phyloP scores from a whole-genome alignment of 2,888 invertebrate genomes.

The Caenorhabditis wallacei region DNA sequence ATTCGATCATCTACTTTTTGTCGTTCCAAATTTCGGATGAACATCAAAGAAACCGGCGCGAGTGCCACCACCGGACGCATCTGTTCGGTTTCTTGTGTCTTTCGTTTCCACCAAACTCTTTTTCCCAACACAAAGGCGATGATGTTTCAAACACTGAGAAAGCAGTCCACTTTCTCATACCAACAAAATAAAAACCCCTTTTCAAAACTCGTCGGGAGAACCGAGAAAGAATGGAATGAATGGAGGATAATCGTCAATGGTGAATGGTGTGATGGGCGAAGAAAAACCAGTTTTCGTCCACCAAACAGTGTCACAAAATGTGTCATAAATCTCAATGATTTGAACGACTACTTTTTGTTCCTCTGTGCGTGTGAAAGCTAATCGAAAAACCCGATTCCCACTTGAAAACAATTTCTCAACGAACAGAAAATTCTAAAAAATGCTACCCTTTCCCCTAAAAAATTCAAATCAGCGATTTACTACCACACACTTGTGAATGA shows the following conservation, averaged over 20 bases:
- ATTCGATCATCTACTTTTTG: constrained; percentile 38
- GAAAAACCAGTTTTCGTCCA: constrained; percentile 47
- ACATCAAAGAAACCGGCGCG: constrained; percentile 42
- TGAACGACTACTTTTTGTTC: constrained; percentile 58
- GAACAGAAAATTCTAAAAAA: no score
- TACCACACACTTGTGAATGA: constrained; percentile 16
- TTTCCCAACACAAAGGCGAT: constrained; percentile 28
- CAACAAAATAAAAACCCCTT: constrained; percentile 20
- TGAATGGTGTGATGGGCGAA: constrained; percentile 52
- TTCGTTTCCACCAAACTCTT: constrained; percentile 32
- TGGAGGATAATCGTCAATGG: constrained; percentile 24
- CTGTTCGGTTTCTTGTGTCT: constrained; percentile 30
- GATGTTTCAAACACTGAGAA: constrained; percentile 6
- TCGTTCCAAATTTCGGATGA: constrained; percentile 17
- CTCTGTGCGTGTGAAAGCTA: constrained; percentile 23
- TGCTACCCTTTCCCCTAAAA: no score
- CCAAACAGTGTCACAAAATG: constrained; percentile 56
- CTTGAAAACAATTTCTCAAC: neutral
- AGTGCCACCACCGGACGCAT: constrained; percentile 14
- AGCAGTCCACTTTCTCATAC: constrained; percentile 22
- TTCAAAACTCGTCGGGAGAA: constrained; percentile 2
- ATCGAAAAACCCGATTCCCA: constrained; percentile 18
- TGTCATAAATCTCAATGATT: constrained; percentile 64
- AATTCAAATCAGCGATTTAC: constrained; percentile 4
- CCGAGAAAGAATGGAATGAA: constrained; percentile 17